phyloP scores from a whole-genome alignment of 1,140 invertebrate species.

The Philotrypesis tridentata region DNA sequence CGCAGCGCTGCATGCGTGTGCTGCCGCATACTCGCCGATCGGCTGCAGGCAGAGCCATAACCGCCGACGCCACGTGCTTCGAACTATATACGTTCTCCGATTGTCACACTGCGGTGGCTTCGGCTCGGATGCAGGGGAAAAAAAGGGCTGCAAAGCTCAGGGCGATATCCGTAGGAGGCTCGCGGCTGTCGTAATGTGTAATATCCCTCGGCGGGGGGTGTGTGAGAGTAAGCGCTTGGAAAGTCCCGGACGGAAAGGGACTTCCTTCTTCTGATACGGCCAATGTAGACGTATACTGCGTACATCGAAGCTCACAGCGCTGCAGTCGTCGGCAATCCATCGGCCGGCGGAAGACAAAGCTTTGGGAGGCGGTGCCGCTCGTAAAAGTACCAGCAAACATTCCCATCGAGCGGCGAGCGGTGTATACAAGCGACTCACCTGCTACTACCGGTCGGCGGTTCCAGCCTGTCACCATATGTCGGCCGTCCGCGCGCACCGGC shows the following conservation, averaged over 20 bases:
- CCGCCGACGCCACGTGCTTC: too few relatives aligned
- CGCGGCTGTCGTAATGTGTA: slow-evolving; percentile 1
- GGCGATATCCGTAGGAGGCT: neutral
- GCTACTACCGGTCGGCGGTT: slow-evolving; percentile 63
- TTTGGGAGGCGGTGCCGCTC: slow-evolving; percentile 54
- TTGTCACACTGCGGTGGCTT: neutral
- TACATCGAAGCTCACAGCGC: too few relatives aligned
- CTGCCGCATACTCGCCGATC: neutral
- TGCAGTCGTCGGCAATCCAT: too few relatives aligned
- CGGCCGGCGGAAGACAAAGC: slow-evolving; percentile 58
- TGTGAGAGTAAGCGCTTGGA: too few relatives aligned
- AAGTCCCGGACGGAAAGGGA: slow-evolving; percentile 51
- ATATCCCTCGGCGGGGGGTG: slow-evolving; percentile 3
- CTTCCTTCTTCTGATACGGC: slow-evolving; percentile 56
- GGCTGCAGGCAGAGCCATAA: neutral
- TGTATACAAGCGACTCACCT: slow-evolving; percentile 63
- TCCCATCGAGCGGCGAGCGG: slow-evolving; percentile 62
- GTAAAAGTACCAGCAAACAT: slow-evolving; percentile 65
- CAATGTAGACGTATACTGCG: slow-evolving; percentile 46
- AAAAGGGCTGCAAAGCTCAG: neutral
- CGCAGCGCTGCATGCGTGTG: neutral
- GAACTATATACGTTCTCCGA: neutral
- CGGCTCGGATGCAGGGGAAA: neutral
- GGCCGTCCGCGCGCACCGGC: slow-evolving; percentile 41
- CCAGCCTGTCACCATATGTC: slow-evolving; percentile 59